Evolutionary conservation across 2,113 vertebrate species (phyloP).

Genomic region (Pan troglodytes): NHGRI_mPanTro3-v2.1_pri NC_072402.2:5867001-5867500

Average conservation of each 20-base stretch:
- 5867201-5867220: rapidly evolving
- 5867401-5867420: rapidly evolving
- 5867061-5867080: background rate
- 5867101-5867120: background rate
- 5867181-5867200: background rate
- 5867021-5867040: background rate
- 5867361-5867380: background rate
- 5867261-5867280: background rate
- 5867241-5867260: background rate
- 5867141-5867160: background rate
- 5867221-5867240: background rate
- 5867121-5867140: too few species aligned
- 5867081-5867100: background rate
- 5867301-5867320: background rate
- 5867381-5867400: background rate
- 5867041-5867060: background rate
- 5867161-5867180: background rate
- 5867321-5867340: background rate
- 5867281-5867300: too few species aligned
- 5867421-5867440: rapidly evolving
- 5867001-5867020: background rate
- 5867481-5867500: too few species aligned
- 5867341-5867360: too few species aligned
- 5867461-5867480: rapidly evolving
- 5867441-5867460: too few species aligned